These are phyloP conservation scores for Polyodon spathula DNA, from an alignment of 2,113 vertebrate species.

Conservation along the genomic window DNA sequence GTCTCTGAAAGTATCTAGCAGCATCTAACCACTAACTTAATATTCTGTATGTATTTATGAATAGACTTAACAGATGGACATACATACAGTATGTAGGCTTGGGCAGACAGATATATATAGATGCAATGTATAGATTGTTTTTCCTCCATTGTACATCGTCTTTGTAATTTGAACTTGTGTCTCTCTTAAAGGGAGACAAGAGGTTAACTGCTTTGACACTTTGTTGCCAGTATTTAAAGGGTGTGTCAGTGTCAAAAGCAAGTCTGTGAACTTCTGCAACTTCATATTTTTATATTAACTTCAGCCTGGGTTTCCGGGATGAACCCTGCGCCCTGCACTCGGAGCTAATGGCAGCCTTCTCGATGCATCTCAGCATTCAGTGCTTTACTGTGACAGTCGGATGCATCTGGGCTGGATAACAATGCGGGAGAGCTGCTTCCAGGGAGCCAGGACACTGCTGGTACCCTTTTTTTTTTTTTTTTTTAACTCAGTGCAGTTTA, in stretches of 20 bases:
- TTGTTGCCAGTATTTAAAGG: constrained; percentile 24
- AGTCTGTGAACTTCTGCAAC: constrained; percentile 46
- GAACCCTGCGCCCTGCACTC: constrained; percentile 42
- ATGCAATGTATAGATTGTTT: not conserved
- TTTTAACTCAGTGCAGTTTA: not conserved
- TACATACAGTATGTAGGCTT: not conserved
- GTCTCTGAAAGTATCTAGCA: no score
- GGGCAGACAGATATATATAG: not conserved
- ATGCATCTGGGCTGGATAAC: constrained; percentile 64
- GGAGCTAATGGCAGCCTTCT: constrained; percentile 57
- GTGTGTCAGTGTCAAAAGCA: constrained; percentile 28
- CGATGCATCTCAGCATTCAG: constrained; percentile 45
- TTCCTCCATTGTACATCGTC: not conserved
- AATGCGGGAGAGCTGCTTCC: constrained; percentile 57
- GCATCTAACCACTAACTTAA: no score
- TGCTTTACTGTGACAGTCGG: constrained; percentile 53
- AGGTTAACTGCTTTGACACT: constrained; percentile 31
- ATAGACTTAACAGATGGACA: no score
- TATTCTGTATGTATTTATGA: no score
- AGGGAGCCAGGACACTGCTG: constrained; percentile 31
- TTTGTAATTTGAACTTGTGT: constrained; percentile 13
- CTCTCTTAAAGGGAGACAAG: constrained; percentile 12
- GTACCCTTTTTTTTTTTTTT: constrained; percentile 16
- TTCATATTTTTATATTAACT: constrained; percentile 55
- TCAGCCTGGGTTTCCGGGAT: constrained; percentile 43